Conservation (phyloP, 2,888 invertebrate genomes). For the Paralinhomoeus sp. region DNA sequence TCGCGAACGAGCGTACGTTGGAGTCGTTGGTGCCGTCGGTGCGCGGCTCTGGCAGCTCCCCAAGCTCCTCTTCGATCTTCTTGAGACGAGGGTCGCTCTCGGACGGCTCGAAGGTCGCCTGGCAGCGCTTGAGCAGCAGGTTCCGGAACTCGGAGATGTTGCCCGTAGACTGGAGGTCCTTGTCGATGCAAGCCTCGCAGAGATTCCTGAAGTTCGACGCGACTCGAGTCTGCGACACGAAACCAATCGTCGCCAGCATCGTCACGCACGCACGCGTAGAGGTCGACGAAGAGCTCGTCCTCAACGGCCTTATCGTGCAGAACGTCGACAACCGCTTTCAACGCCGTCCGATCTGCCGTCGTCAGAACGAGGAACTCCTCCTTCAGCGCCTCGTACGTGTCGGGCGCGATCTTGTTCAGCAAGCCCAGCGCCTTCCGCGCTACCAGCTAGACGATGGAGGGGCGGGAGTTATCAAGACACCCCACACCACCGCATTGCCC, state of each 20-base stretch:
- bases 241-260: too few relatives aligned
- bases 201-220: too few relatives aligned
- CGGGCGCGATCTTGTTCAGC: slow-evolving; percentile 18
- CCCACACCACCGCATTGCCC: too few relatives aligned
- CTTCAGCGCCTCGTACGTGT: slow-evolving; percentile 10
- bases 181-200: slow-evolving; percentile 8
- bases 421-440: slow-evolving; percentile 13
- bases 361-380: slow-evolving; percentile 9
- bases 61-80: slow-evolving; percentile 3
- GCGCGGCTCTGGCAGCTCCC: slow-evolving; percentile 1
- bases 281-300: slow-evolving; percentile 11
- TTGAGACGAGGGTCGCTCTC: neutral
- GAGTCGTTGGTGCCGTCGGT: too few relatives aligned
- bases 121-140: slow-evolving; percentile 7
- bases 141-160: slow-evolving; percentile 4
- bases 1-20: too few relatives aligned
- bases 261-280: slow-evolving; percentile 10
- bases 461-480: too few relatives aligned
- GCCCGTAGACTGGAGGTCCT: neutral
- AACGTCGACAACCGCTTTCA: slow-evolving; percentile 9
- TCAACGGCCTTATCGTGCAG: slow-evolving; percentile 14
- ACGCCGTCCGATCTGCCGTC: too few relatives aligned
- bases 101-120: slow-evolving; percentile 7
- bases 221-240: too few relatives aligned
- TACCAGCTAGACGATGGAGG: too few relatives aligned